Base-by-base conservation (phyloP, 2,888 invertebrate species). In the Hermodice carunculata region DNA sequence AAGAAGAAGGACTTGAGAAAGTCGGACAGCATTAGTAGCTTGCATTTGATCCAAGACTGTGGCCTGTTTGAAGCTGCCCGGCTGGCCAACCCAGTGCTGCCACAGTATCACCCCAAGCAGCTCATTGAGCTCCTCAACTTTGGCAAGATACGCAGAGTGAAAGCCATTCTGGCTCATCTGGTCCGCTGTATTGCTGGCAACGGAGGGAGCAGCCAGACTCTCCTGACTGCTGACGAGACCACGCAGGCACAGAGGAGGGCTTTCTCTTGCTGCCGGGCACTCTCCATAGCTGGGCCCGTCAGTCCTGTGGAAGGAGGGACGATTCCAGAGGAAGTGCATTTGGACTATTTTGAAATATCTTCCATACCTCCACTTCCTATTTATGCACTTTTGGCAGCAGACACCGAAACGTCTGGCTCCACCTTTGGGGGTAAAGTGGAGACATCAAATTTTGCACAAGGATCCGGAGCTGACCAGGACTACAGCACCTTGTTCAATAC, bases 81-180 rank as follows among this genome's bases (percentile, higher is more conserved):
- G 69, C 94, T 98, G 82, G 97, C 98, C 0, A 98, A 96, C 78
- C 98, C 98, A 0, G 97, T 98, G 44, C 88, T 99, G 66, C 99
- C 99, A 0, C 99, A 99, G 81, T 99, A 99, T 85, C 99, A 99
- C 87, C 99, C 99, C 0, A 98, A 98, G 81, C 98, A 98, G 81
- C 88, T 99, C 37, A 98, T 99, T 94, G 99, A 99, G 82, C 87
- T 99, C 42, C 89, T 99, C 31, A 98, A 98, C 87, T 98, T 97
- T 59, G 99, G 99, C 2, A 98, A 97, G 88, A 97, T 75, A 6
- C 90, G 95, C 79, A 94, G 98, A 92, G 99, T 99, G 0, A 98
- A 98, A 85, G 98, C 98, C 0, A 99, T 99, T 71, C 89, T 99
- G 46, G 93, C 96, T 0, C 98, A 99, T 89, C 89, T 99, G 60